Conservation (phyloP, 2,797 vertebrate genomes). For the Sebastes trivittatus region DNA sequence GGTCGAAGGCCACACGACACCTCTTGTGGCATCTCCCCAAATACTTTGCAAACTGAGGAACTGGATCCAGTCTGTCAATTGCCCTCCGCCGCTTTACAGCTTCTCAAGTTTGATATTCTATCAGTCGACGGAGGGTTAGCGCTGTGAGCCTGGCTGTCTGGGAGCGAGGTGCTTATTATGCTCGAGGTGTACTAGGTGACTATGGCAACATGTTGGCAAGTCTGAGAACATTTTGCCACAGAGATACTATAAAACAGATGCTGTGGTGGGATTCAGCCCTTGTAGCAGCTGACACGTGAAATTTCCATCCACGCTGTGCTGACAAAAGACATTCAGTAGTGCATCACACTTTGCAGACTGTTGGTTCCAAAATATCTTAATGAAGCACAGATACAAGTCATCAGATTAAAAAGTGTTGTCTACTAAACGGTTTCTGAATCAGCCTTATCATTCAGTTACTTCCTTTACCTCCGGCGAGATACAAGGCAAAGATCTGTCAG, state of each 20-base stretch:
- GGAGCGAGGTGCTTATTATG: constrained; percentile 31
- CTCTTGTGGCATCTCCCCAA: constrained; percentile 52
- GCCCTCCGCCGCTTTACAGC: constrained; percentile 49
- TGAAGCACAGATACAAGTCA: constrained; percentile 24
- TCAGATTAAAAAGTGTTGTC: constrained; percentile 2
- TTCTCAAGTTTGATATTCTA: constrained; percentile 55
- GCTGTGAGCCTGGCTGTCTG: constrained; percentile 23
- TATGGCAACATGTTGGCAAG: constrained; percentile 53
- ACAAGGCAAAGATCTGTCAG: no score
- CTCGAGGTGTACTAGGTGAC: constrained; percentile 35
- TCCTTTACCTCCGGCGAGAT: neutral
- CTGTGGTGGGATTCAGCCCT: constrained; percentile 51
- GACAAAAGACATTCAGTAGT: constrained; percentile 31
- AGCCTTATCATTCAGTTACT: neutral
- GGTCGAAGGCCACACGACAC: constrained; percentile 54
- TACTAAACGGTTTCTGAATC: neutral
- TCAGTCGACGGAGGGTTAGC: neutral
- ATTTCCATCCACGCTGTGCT: constrained; percentile 36
- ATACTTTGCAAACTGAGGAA: constrained; percentile 47
- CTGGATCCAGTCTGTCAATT: constrained; percentile 42
- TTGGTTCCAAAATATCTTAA: constrained; percentile 14
- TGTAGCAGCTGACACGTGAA: constrained; percentile 53
- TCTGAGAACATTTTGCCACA: constrained; percentile 31
- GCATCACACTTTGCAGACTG: constrained; percentile 1
- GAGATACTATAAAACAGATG: constrained; percentile 63